Base-by-base conservation (phyloP, 30 jellyfish, hydroid and myxozoan genomes). In the Mastigias papua region DNA sequence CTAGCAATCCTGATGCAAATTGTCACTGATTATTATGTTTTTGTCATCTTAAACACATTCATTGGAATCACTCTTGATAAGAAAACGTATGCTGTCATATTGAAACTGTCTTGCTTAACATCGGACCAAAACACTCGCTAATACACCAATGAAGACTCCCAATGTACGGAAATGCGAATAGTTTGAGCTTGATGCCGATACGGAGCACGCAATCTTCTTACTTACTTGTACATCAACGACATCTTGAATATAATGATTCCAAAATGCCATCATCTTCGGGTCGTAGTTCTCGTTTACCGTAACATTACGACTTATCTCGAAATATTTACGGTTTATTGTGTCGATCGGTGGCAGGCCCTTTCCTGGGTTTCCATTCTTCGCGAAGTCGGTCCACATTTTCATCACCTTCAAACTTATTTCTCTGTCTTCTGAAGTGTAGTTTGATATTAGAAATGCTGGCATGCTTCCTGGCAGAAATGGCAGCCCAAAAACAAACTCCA, bases 321-420 rank as follows among this genome's bases (percentile, higher is more conserved):
- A 61, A 48, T 83, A 83, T 29, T 50, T 23, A 46, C 30, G 70
- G 51, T 29, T 54, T 1, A 21, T 1, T 2, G 20, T 50, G 57
- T 57, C 57, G 23, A 4, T 67, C 7, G 49, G 31, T 49, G 92
- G 86, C 92, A 84, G 57, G 42, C 57, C 42, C 27, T 70, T 54
- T 32, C 62, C 80, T n/a, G 92, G 92, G 31, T 69, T 69, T 61
- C 92, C 92, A 1, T 84, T 69, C 42, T 70, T 69, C 17, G 92
- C 92, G 25, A 83, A 83, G 26, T 83, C 73, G 28, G 92, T 62
- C 92, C 92, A 83, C 86, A 83, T 69, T 57, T 50, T 32, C 92
- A 83, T 83, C 80, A 83, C 34, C 33, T n/a, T 54, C 21, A 20
- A 17, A 23, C 73, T 29, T 54, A 83, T 48, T 23, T 16, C 70